These are phyloP conservation scores for Sebastes steindachneri DNA, from an alignment of 2,797 vertebrate genomes.

Conservation along the genomic window DNA sequence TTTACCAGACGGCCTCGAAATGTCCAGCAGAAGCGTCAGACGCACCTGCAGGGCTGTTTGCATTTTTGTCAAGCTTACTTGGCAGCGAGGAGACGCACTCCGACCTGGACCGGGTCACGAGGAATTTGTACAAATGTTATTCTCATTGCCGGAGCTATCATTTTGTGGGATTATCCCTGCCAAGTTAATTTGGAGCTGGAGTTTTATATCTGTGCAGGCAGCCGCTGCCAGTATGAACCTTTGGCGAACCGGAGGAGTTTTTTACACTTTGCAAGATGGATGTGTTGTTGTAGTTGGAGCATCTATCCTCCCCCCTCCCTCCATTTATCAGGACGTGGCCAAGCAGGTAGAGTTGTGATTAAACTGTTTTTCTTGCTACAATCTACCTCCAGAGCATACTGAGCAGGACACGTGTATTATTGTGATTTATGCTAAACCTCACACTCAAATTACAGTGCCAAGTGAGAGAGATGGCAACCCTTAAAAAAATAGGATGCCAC, in stretches of 20 bases:
- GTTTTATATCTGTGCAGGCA: constrained; percentile 56
- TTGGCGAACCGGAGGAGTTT: constrained; percentile 24
- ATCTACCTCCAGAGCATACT: constrained; percentile 37
- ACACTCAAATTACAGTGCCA: constrained; percentile 41
- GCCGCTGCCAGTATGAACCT: constrained; percentile 51
- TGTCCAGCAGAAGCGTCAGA: constrained; percentile 49
- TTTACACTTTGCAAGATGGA: constrained; percentile 57
- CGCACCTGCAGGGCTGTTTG: constrained; percentile 45
- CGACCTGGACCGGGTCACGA: constrained; percentile 29
- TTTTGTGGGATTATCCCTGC: constrained; percentile 57
- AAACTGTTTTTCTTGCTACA: constrained; percentile 42
- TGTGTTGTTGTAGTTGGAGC: constrained; percentile 53
- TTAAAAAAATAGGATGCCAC: constrained; percentile 48
- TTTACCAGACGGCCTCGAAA: constrained; percentile 62
- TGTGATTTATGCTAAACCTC: constrained; percentile 67
- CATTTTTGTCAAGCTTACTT: constrained; percentile 19
- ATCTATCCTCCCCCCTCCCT: constrained; percentile 9
- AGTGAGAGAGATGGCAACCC: constrained; percentile 44
- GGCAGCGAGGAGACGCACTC: constrained; percentile 11
- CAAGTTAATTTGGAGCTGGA: constrained; percentile 61
- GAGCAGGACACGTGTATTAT: constrained; percentile 51
- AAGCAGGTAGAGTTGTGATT: constrained; percentile 66
- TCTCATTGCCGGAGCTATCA: constrained; percentile 52
- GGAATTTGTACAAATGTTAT: constrained; percentile 57
- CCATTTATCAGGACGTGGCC: constrained; percentile 59